Conservation (phyloP, 2,888 invertebrate genomes). For the Syrphus vitripennis region DNA sequence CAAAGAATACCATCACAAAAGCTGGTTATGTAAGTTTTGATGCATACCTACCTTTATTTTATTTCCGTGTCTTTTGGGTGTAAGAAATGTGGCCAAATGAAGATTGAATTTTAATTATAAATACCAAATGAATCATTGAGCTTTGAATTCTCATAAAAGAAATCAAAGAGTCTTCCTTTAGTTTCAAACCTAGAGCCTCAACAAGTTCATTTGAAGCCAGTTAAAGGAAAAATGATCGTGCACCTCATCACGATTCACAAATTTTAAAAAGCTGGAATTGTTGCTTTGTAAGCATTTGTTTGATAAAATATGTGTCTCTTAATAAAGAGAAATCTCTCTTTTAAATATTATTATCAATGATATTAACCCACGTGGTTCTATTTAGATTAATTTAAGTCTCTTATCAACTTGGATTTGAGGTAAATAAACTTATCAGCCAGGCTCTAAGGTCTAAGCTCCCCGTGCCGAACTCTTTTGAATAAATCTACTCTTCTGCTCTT, state of each 20-base stretch:
- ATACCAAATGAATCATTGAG: neutral
- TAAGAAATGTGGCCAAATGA: neutral
- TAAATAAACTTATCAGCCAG: neutral
- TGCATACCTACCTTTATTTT: neutral
- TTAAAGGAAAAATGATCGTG: neutral
- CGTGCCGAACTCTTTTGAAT: neutral
- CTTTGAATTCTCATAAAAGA: neutral
- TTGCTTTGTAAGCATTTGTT: neutral
- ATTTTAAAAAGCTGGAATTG: neutral
- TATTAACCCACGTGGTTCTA: neutral
- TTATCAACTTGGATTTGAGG: neutral
- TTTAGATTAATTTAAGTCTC: neutral
- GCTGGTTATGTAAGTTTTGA: slow-evolving; percentile 14
- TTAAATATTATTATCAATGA: slow-evolving; percentile 2
- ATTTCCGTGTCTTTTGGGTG: neutral
- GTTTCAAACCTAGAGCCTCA: neutral
- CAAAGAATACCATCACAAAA: neutral
- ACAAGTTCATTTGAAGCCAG: slow-evolving; percentile 12
- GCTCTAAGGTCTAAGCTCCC: neutral
- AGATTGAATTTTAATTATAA: neutral
- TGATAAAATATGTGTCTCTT: neutral
- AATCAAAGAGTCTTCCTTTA: neutral
- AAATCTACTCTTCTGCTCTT: neutral
- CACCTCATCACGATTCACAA: neutral
- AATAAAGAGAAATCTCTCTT: neutral